Base-by-base conservation (phyloP, 2,888 invertebrate genomes). In the Philaethria dido region DNA sequence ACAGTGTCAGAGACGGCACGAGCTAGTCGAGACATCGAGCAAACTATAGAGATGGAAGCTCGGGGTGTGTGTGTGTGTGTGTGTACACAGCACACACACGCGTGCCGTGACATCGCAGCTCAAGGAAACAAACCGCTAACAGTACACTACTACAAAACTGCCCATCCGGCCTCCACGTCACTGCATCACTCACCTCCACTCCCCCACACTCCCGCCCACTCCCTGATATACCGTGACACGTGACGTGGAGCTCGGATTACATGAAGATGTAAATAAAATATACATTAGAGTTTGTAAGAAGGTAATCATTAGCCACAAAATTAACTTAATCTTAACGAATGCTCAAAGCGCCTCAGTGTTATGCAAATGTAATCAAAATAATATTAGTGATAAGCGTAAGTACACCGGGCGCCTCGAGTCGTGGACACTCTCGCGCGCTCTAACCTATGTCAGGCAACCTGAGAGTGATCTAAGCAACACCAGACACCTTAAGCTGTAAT, bases 401-500 rank as follows among this genome's bases (percentile, higher is more conserved):
- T 33, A 55, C 55, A 47, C 61, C 47, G 36, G 61, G 47, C 47
- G 61, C 61, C 47, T 36, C 20, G 48, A 61, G 44, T 25, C n/a
- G 39, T 16, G 52, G 33, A 52, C 52, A 60, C 45, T 33, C n/a
- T 54, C 13, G 54, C 25, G 42, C 44, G 33, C 54, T 52, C 68
- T 70, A 71, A 64, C 67, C 69, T 72, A 72, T 71, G 71, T 73
- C 78, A 77, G 74, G 74, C 75, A 73, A 69, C 75, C 73, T 69
- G 73, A 74, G 73, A 70, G 69, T 65, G 69, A 68, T 72, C 74
- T 75, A 78, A 78, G 78, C 79, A 72, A 71, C 79, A 79, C 81
- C 78, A 75, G 69, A 75, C 75, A 81, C 80, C 79, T 70, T 72
- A 80, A 81, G 81, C 81, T 75, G 77, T 76, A 76, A 52, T 52